Evolutionary conservation across 23 tunicate species (phyloP).

Genomic region (Trididemnum miniatum): DNA sequence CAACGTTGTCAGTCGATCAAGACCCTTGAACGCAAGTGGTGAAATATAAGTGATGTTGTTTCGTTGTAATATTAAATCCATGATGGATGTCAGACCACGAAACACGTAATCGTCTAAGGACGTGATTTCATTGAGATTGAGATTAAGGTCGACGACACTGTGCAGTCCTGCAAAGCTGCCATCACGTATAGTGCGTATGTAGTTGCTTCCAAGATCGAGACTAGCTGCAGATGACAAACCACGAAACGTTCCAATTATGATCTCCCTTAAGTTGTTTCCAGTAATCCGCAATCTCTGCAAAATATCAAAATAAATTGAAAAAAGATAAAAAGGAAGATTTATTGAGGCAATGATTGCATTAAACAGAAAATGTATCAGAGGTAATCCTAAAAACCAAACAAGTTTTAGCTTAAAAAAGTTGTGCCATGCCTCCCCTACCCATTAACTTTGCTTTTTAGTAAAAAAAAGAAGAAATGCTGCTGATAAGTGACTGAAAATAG

Average conservation of each 20-base stretch:
- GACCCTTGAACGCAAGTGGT: constrained; percentile 29
- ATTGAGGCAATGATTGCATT: no score
- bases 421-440: no score
- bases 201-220: constrained; percentile 28
- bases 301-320: no score
- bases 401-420: no score
- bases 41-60: constrained; percentile 44
- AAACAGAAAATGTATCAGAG: no score
- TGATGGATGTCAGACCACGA: constrained; percentile 4
- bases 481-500: no score
- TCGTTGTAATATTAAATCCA: constrained; percentile 23
- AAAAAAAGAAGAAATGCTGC: no score
- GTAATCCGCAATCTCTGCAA: constrained; percentile 20
- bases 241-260: neutral
- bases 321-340: no score
- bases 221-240: constrained; percentile 11
- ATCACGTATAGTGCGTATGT: neutral
- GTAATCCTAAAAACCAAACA: no score
- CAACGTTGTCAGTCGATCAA: constrained; percentile 21
- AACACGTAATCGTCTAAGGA: constrained; percentile 17
- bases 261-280: constrained; percentile 22
- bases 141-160: neutral
- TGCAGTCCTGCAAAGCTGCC: constrained; percentile 31
- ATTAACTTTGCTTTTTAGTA: no score
- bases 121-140: constrained; percentile 35